phyloP scores from a whole-genome alignment of 2,888 invertebrate genomes.

The Miltochrista miniata region DNA sequence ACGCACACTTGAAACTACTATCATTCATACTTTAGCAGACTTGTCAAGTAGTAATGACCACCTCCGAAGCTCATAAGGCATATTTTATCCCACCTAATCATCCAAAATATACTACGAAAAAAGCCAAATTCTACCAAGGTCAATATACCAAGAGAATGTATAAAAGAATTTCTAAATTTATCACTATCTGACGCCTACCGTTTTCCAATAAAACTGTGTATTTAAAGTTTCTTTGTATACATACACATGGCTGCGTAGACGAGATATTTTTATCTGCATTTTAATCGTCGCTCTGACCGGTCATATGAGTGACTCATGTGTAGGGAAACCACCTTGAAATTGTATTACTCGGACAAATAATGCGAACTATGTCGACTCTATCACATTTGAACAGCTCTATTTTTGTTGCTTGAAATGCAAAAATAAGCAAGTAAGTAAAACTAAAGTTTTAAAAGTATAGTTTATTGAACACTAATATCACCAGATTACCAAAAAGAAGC shows the following conservation, averaged over 20 bases:
- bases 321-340: conserved; percentile 2
- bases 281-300: conserved; percentile 45
- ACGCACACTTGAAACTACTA: too few relatives aligned
- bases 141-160: conserved; percentile 5
- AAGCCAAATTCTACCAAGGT: conserved; percentile 2
- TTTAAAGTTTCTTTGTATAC: conserved; percentile 20
- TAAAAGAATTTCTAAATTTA: conserved; percentile 9
- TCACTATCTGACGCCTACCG: conserved; percentile 11
- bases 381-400: too few relatives aligned
- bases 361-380: neutral
- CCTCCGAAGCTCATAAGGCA: too few relatives aligned
- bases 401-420: too few relatives aligned
- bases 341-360: neutral
- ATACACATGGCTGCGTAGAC: conserved; percentile 37
- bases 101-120: too few relatives aligned
- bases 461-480: too few relatives aligned
- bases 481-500: too few relatives aligned
- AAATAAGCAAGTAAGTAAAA: too few relatives aligned
- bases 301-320: conserved; percentile 44
- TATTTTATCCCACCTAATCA: too few relatives aligned
- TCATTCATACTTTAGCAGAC: too few relatives aligned
- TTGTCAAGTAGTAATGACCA: too few relatives aligned
- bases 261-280: conserved; percentile 48
- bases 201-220: conserved; percentile 9
- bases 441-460: too few relatives aligned